Evolutionary conservation across 2,797 vertebrate genomes (phyloP).

Genomic region (Acridotheres tristis): DNA sequence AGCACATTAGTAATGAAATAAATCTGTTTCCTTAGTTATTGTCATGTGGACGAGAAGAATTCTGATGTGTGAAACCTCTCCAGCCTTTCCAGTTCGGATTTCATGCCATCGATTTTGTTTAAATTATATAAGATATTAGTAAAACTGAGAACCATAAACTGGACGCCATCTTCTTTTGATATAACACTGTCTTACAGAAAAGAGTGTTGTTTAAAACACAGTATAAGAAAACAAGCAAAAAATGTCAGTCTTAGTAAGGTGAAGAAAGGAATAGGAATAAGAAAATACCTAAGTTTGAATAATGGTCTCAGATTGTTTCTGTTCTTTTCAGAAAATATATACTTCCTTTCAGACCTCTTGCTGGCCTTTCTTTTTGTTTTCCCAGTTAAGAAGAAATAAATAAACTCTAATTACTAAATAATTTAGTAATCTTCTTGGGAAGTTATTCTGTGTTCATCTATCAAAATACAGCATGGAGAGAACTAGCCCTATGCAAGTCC

Average conservation of each 20-base stretch:
- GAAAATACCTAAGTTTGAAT: neutral
- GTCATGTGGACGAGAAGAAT: neutral
- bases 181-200: neutral
- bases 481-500: neutral
- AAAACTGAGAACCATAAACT: neutral
- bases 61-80: neutral
- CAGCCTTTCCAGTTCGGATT: neutral
- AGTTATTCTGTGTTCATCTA: neutral
- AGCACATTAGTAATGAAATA: neutral
- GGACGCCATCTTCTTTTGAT: neutral
- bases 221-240: neutral
- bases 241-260: neutral
- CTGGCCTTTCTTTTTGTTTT: neutral
- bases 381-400: neutral
- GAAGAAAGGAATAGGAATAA: neutral
- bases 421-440: neutral
- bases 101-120: neutral
- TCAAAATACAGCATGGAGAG: neutral
- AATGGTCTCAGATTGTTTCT: neutral
- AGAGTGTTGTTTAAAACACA: neutral
- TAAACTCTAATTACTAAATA: neutral
- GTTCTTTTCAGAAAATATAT: neutral
- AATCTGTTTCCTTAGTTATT: neutral
- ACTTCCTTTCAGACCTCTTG: neutral
- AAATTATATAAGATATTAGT: neutral